Conservation (phyloP, 2,113 vertebrate species). For the Azemiops feae region DNA sequence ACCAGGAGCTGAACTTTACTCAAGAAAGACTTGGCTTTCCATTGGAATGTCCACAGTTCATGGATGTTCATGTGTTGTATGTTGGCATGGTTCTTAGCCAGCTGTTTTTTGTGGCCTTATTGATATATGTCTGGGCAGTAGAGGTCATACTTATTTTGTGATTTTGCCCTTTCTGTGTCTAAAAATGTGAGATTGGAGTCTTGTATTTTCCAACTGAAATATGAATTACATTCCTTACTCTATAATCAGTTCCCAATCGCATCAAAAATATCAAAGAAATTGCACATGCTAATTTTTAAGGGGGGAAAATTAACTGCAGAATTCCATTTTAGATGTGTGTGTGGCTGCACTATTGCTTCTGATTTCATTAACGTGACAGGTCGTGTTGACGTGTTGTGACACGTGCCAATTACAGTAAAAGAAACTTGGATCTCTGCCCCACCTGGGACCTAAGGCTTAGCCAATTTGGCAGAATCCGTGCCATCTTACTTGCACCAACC, state of each 20-base stretch:
- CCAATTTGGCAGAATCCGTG: slow-evolving; percentile 5
- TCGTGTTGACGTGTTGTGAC: neutral
- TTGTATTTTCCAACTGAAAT: neutral
- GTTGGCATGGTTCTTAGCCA: neutral
- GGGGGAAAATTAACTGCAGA: neutral
- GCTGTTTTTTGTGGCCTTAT: neutral
- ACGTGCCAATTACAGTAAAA: neutral
- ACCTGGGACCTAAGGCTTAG: too few species aligned
- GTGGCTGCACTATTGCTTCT: neutral
- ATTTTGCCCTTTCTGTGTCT: neutral
- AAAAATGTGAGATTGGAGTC: neutral
- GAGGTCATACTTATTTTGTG: neutral
- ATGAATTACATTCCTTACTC: neutral
- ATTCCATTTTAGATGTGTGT: neutral
- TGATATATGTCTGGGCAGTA: neutral
- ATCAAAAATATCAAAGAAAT: neutral
- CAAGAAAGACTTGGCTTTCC: neutral
- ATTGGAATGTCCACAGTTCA: neutral
- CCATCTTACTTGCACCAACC: slow-evolving; percentile 21
- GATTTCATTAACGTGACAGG: neutral
- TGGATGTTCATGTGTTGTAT: neutral
- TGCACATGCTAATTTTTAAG: neutral
- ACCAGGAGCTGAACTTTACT: neutral
- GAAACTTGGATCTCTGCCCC: neutral
- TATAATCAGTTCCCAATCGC: neutral